A percentile compares a stretch with the other conserved stretches of the same genome.
Conservation (phyloP, 2,888 invertebrate genomes). For the Cremastinae sp. region DNA sequence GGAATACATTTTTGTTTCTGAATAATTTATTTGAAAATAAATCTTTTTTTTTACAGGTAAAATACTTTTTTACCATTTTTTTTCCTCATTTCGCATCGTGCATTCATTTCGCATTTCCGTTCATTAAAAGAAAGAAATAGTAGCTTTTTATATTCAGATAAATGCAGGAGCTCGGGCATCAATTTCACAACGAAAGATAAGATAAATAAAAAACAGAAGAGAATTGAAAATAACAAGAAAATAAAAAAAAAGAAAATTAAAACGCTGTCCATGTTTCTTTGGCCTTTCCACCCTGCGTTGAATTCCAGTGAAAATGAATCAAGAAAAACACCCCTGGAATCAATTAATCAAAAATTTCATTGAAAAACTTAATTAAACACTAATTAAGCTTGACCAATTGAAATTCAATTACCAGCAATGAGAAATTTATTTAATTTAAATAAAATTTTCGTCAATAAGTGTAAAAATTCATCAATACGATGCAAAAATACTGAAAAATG, state of each 20-base stretch:
- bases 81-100: constrained; percentile 9
- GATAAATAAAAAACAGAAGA: not conserved
- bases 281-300: constrained; percentile 69
- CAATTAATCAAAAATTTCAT: too few species aligned
- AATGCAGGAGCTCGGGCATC: constrained; percentile 6
- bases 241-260: constrained; percentile 25
- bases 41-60: not conserved
- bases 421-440: too few species aligned
- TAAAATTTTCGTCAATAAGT: too few species aligned
- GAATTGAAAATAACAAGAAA: not conserved
- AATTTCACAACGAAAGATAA: not conserved
- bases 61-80: not conserved
- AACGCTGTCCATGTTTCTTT: constrained; percentile 77
- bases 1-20: not conserved
- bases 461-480: too few species aligned
- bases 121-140: not conserved
- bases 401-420: too few species aligned
- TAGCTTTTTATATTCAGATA: not conserved
- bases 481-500: too few species aligned
- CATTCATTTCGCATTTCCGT: constrained; percentile 34
- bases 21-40: too few species aligned
- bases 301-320: too few species aligned
- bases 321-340: too few species aligned
- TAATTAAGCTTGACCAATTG: too few species aligned
- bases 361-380: too few species aligned